phyloP scores from a whole-genome alignment of 2,113 vertebrate species.

The Myrmophylax atrothorax region DNA sequence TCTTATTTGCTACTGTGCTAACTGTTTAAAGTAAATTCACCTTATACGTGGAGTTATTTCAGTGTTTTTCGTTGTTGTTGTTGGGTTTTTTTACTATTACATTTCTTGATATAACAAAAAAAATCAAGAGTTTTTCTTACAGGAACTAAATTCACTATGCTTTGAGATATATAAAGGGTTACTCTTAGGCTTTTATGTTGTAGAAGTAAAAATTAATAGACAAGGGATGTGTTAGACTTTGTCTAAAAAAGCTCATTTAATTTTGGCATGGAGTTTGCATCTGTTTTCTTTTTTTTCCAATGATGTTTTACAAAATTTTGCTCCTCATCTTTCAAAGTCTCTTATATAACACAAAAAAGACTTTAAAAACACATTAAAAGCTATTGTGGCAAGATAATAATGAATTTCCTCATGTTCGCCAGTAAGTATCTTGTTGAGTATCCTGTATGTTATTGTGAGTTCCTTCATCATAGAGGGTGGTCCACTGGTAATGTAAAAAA shows the following conservation, averaged over 20 bases:
- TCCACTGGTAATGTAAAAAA: constrained; percentile 76
- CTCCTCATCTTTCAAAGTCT: constrained; percentile 62
- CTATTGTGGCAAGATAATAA: constrained; percentile 71
- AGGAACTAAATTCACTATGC: background rate
- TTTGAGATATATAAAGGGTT: constrained; percentile 37
- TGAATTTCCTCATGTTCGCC: constrained; percentile 70
- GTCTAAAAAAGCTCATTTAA: constrained; percentile 67
- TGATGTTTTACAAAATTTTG: constrained; percentile 70
- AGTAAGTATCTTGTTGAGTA: constrained; percentile 65
- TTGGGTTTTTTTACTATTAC: background rate
- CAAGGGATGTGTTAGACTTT: constrained; percentile 50
- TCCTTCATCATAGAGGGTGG: constrained; percentile 84
- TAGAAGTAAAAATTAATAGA: constrained; percentile 66
- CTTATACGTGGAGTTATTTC: background rate
- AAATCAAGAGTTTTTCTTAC: constrained; percentile 7
- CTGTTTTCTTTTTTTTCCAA: constrained; percentile 59
- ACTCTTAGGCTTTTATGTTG: constrained; percentile 52
- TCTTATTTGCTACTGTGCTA: background rate
- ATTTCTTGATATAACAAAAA: constrained; percentile 19
- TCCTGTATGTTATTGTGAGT: constrained; percentile 70
- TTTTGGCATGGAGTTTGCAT: constrained; percentile 61
- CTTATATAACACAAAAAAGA: constrained; percentile 37
- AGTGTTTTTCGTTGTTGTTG: background rate
- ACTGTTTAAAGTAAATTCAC: background rate
- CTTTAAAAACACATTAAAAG: constrained; percentile 51